A percentile compares a stretch with the other conserved stretches of the same genome.
Evolutionary conservation across 2,888 invertebrate species (phyloP).

Genomic region (Calephelis perditalis): DNA sequence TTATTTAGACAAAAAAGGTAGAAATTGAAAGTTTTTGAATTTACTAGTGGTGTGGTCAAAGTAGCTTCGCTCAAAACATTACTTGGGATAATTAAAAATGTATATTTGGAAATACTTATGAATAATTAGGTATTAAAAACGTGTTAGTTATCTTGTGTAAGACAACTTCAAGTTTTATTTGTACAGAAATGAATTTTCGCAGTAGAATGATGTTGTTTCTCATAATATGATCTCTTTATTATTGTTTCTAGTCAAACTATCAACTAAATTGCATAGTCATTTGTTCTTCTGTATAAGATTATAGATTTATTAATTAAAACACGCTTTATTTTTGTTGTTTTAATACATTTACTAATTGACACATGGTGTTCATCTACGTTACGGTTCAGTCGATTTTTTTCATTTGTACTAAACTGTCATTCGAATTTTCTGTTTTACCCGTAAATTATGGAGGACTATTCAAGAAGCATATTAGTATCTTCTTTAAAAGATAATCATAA

Average conservation of each 20-base stretch:
- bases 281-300: conserved; percentile 42
- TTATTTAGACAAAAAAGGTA: no score
- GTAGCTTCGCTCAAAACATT: conserved; percentile 7
- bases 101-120: conserved; percentile 11
- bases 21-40: background rate
- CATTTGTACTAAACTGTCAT: no score
- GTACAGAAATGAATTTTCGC: conserved; percentile 29
- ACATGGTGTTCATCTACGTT: no score
- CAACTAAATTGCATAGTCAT: conserved; percentile 43
- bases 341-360: conserved; percentile 28
- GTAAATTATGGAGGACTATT: no score
- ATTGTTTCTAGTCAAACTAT: conserved; percentile 67
- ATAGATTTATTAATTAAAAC: conserved; percentile 38
- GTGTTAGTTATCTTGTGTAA: conserved; percentile 16
- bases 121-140: conserved; percentile 4
- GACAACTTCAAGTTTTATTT: conserved; percentile 32
- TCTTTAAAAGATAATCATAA: no score
- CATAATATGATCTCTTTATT: conserved; percentile 56
- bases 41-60: conserved; percentile 5
- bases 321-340: conserved; percentile 34
- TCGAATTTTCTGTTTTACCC: no score
- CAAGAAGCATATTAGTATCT: no score
- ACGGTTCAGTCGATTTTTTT: no score
- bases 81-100: background rate
- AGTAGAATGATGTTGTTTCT: conserved; percentile 26